phyloP scores from a whole-genome alignment of 2,113 vertebrate genomes.

The Sapayoa aenigma region DNA sequence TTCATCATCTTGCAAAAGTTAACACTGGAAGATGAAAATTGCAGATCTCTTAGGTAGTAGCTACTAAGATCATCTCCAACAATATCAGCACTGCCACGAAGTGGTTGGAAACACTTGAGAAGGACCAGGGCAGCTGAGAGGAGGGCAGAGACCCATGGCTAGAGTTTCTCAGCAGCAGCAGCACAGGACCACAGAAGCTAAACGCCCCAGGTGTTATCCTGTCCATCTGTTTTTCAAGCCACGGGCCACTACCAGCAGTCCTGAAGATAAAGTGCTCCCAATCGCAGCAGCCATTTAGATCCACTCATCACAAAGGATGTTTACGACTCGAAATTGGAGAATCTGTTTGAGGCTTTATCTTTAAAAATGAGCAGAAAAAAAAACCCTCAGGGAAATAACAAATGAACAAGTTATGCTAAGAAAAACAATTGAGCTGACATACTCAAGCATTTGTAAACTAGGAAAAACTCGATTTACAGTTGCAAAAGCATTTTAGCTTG shows the following conservation, averaged over 20 bases:
- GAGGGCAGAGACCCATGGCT: not conserved
- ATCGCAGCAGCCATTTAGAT: fast-evolving
- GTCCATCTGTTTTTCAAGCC: not conserved
- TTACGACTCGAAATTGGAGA: not conserved
- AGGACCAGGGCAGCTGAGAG: not conserved
- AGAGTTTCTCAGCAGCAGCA: fast-evolving
- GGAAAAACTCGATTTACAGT: not conserved
- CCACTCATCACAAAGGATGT: not conserved
- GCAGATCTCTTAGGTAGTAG: not conserved
- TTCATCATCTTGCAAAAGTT: not conserved
- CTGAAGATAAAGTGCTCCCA: not conserved
- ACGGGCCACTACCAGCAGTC: not conserved
- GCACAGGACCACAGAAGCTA: not conserved
- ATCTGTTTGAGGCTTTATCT: not conserved
- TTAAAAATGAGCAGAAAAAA: not conserved
- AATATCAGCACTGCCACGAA: not conserved
- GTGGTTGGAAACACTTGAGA: fast-evolving
- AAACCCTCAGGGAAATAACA: not conserved
- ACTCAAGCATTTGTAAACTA: not conserved
- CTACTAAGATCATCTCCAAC: not conserved
- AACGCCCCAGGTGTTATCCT: not conserved
- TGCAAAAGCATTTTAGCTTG: not conserved
- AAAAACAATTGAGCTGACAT: not conserved
- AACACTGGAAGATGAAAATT: not conserved
- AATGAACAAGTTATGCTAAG: not conserved